Evolutionary conservation across 2,797 vertebrate species (phyloP).

Genomic region (Rhabdomys pumilio): DNA sequence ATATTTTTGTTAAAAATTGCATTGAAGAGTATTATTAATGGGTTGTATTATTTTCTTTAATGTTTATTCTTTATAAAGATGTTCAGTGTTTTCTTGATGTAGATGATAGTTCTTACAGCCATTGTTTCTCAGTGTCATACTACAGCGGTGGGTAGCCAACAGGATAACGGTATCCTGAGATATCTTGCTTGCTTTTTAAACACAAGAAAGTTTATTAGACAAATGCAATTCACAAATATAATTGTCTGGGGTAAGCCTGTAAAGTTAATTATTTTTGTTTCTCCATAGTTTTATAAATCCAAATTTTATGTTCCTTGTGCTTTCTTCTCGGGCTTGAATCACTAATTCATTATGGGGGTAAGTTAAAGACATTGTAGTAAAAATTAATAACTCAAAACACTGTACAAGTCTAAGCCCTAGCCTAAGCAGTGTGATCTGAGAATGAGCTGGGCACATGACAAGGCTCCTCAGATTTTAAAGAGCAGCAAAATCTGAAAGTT

Average conservation of each 20-base stretch:
- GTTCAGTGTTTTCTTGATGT: neutral
- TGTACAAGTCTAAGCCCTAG: neutral
- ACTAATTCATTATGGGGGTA: neutral
- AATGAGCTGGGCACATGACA: neutral
- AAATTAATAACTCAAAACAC: conserved; percentile 4
- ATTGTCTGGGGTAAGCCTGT: neutral
- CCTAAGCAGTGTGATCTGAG: neutral
- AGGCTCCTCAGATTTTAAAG: neutral
- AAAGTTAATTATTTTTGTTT: conserved; percentile 53
- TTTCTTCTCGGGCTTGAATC: neutral
- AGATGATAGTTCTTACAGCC: neutral
- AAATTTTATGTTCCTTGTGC: neutral
- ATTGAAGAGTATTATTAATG: neutral
- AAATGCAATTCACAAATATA: neutral
- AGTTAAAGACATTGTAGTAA: neutral
- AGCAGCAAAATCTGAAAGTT: conserved; percentile 23
- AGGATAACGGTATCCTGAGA: conserved; percentile 5
- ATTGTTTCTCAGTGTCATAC: neutral
- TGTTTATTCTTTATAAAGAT: neutral
- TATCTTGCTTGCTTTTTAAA: conserved; percentile 15
- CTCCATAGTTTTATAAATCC: neutral
- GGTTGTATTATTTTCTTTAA: neutral
- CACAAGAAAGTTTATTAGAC: conserved; percentile 31
- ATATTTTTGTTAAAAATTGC: conserved; percentile 10
- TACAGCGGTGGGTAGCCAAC: neutral